These are phyloP conservation scores for Ophonus ardosiacus DNA, from an alignment of 2,888 invertebrate species.

Conservation along the genomic window DNA sequence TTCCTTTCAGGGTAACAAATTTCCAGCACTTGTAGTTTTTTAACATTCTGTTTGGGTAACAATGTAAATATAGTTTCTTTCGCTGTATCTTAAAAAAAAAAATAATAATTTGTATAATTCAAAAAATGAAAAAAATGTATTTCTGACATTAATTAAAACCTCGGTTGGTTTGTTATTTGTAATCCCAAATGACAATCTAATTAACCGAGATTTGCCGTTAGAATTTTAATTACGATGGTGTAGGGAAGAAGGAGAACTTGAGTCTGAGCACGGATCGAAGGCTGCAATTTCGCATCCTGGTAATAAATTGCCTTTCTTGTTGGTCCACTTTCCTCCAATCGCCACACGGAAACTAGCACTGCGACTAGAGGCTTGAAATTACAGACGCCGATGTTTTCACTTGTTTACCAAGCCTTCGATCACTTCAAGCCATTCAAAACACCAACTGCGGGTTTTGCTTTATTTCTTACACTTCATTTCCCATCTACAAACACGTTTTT, in stretches of 20 bases:
- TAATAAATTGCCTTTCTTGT: conserved; percentile 54
- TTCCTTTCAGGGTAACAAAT: no score
- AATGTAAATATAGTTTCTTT: no score
- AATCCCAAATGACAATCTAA: conserved; percentile 66
- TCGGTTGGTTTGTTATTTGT: neutral
- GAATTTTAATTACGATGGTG: conserved; percentile 67
- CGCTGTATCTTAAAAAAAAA: no score
- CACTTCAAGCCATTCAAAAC: conserved; percentile 2
- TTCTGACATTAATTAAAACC: neutral
- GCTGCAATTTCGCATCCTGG: conserved; percentile 33
- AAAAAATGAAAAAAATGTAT: no score
- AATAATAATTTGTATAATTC: no score
- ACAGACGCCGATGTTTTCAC: conserved; percentile 17
- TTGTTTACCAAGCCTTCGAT: conserved; percentile 16
- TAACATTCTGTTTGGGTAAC: no score
- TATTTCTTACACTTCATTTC: conserved; percentile 26
- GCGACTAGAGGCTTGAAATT: conserved; percentile 19
- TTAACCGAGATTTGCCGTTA: conserved; percentile 67
- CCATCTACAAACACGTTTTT: conserved; percentile 8
- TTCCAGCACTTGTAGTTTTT: no score
- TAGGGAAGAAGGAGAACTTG: neutral
- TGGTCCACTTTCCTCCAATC: conserved; percentile 7
- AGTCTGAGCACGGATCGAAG: neutral
- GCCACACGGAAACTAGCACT: neutral
- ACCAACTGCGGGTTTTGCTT: conserved; percentile 7